These are phyloP conservation scores for Holothuria leucospilota DNA, from an alignment of 53 echinoderm and acorn worm genomes.

Conservation along the genomic window DNA sequence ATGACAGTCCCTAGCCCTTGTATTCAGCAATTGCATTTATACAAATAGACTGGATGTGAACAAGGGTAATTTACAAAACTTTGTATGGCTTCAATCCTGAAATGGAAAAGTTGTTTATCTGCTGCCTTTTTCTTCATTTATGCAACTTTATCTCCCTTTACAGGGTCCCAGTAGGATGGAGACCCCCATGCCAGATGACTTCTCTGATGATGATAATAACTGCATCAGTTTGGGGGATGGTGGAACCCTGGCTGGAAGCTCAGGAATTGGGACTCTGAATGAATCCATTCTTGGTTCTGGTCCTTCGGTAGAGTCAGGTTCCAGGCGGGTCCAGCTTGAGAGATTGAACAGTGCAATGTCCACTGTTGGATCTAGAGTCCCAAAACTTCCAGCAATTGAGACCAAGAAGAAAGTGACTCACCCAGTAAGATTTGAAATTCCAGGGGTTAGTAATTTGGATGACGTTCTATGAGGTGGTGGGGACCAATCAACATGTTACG, in stretches of 20 bases:
- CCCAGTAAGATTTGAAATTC: constrained; percentile 62
- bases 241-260: constrained; percentile 6
- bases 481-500: too few relatives aligned
- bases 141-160: constrained; percentile 38
- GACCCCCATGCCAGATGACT: constrained; percentile 76
- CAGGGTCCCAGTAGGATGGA: constrained; percentile 79
- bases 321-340: neutral
- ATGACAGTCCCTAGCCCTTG: too few relatives aligned
- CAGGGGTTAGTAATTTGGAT: constrained; percentile 68
- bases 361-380: constrained; percentile 60
- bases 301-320: constrained; percentile 9
- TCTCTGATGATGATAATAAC: constrained; percentile 65
- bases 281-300: constrained; percentile 1
- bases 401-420: constrained; percentile 62
- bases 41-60: too few relatives aligned
- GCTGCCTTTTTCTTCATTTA: too few relatives aligned
- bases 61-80: too few relatives aligned
- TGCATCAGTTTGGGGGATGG: constrained; percentile 52
- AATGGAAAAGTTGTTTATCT: too few relatives aligned
- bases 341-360: constrained; percentile 21
- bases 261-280: constrained; percentile 47
- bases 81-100: too few relatives aligned
- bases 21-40: too few relatives aligned
- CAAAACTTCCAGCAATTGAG: constrained; percentile 84
- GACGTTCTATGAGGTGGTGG: constrained; percentile 53